Percentiles rank a stretch among this genome's conserved stretches.
These are phyloP conservation scores for Selene dorsalis DNA, from an alignment of 2,797 vertebrate genomes.

Conservation along the genomic window DNA sequence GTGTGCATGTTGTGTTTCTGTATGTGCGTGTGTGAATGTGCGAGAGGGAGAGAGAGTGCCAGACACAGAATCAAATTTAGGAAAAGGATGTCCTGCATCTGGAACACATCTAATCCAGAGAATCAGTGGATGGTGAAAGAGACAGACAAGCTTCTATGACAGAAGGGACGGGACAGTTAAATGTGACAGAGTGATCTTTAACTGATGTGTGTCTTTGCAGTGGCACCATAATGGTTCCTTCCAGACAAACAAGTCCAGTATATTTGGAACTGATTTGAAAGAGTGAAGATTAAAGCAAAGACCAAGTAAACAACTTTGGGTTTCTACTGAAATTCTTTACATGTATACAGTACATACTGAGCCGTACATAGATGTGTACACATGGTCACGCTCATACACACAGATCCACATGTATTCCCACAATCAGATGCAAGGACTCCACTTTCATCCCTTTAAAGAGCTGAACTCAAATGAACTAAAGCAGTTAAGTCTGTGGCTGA, in stretches of 20 bases:
- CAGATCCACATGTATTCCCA: constrained; percentile 8
- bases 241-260: not conserved
- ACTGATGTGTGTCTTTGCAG: constrained; percentile 23
- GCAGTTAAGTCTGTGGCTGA: not conserved
- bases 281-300: not conserved
- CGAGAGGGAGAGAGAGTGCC: too few relatives aligned
- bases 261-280: constrained; percentile 7
- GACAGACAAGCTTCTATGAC: constrained; percentile 4
- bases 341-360: not conserved
- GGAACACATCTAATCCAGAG: constrained; percentile 44
- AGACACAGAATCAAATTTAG: not conserved
- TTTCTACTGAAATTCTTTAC: constrained; percentile 6
- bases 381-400: not conserved
- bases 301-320: not conserved
- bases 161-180: not conserved
- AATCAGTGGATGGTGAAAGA: constrained; percentile 4
- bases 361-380: not conserved
- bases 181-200: constrained; percentile 20
- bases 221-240: not conserved
- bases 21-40: too few relatives aligned
- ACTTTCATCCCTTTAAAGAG: not conserved
- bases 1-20: too few relatives aligned
- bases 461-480: not conserved
- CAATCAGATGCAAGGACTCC: not conserved
- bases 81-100: constrained; percentile 30